Percentiles rank a stretch among this genome's conserved stretches.
These are phyloP conservation scores for Taeniopygia guttata DNA, from an alignment of 2,797 vertebrate genomes.

Conservation along the genomic window DNA sequence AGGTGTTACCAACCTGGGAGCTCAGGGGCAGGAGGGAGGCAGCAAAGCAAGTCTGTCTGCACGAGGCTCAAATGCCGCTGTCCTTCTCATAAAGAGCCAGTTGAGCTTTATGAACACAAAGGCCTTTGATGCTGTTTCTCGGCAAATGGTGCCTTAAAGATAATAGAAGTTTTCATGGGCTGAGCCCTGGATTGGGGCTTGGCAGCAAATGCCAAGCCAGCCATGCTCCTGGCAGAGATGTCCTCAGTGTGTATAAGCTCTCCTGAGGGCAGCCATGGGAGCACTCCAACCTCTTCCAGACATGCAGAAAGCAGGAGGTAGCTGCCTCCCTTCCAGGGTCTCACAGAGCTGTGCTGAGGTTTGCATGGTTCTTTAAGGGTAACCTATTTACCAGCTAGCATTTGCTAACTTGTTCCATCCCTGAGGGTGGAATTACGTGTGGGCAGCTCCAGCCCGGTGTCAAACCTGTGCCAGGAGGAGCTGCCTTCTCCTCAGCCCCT, in stretches of 20 bases:
- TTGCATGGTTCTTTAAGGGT: neutral
- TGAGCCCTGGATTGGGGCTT: neutral
- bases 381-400: neutral
- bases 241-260: accelerated
- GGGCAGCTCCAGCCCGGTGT: neutral
- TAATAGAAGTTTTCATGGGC: neutral
- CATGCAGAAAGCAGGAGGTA: neutral
- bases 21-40: neutral
- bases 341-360: neutral
- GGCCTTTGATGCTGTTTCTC: conserved; percentile 8
- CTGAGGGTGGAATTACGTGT: neutral
- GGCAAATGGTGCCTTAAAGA: neutral
- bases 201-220: accelerated
- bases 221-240: neutral
- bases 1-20: neutral
- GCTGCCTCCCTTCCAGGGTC: neutral
- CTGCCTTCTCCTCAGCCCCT: neutral
- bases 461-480: neutral
- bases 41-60: neutral
- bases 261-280: neutral
- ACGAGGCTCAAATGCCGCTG: neutral
- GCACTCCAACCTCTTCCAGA: neutral
- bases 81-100: neutral
- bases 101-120: neutral
- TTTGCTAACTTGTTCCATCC: neutral